These are phyloP conservation scores for Biston betularia DNA, from an alignment of 2,888 invertebrate species.

Conservation along the genomic window DNA sequence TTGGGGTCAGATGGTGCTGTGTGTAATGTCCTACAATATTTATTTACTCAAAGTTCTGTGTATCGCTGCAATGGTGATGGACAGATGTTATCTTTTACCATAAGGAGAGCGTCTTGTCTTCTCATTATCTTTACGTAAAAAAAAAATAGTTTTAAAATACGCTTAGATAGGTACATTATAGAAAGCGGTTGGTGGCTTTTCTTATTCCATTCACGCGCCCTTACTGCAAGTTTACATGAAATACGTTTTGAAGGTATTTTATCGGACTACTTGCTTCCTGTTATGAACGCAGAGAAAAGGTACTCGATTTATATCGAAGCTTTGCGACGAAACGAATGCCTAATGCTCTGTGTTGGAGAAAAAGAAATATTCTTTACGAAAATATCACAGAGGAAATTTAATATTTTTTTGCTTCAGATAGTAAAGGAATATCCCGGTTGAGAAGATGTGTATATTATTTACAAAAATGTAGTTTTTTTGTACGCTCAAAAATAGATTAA, in stretches of 20 bases:
- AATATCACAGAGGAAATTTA: constrained; percentile 24
- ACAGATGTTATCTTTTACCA: too few species aligned
- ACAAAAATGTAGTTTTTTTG: constrained; percentile 2
- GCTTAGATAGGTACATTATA: too few species aligned
- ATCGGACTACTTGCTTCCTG: constrained; percentile 37
- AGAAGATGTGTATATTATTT: constrained; percentile 12
- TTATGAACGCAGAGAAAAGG: constrained; percentile 40
- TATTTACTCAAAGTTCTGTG: too few species aligned
- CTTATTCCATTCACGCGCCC: constrained; percentile 11
- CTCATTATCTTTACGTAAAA: too few species aligned
- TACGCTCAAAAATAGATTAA: background rate
- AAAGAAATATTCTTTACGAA: constrained; percentile 25
- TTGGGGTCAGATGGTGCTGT: too few species aligned
- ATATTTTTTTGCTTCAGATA: constrained; percentile 25
- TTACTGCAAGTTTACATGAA: constrained; percentile 17
- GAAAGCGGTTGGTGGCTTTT: background rate
- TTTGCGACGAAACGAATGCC: constrained; percentile 40
- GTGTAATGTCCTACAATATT: too few species aligned
- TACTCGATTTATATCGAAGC: constrained; percentile 42
- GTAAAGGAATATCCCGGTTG: constrained; percentile 12
- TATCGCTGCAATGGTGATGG: too few species aligned
- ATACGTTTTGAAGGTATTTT: constrained; percentile 32
- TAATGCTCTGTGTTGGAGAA: constrained; percentile 29
- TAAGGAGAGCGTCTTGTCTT: too few species aligned
- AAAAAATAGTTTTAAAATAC: too few species aligned